These are phyloP conservation scores for Rhogogaster chlorosoma DNA, from an alignment of 2,888 invertebrate genomes.

Conservation along the genomic window DNA sequence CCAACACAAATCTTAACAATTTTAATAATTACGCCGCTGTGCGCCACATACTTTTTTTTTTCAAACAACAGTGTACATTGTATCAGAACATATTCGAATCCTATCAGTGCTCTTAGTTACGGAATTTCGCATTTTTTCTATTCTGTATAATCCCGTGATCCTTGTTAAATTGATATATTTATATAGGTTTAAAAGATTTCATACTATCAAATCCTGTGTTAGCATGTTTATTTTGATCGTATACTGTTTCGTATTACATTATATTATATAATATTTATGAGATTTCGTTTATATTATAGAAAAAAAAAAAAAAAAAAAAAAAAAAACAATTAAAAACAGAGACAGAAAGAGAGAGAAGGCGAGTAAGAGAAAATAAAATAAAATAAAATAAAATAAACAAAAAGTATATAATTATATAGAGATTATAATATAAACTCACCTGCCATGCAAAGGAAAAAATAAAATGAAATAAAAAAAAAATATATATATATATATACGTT, in stretches of 20 bases:
- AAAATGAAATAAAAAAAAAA: constrained; percentile 3
- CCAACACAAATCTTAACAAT: background rate
- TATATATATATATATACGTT: background rate
- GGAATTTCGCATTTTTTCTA: too few relatives aligned
- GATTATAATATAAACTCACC: constrained; percentile 42
- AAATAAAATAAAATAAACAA: background rate
- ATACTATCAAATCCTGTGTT: background rate
- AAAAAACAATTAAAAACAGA: background rate
- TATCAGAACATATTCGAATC: background rate
- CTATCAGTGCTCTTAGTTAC: too few relatives aligned
- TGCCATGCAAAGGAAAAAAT: constrained; percentile 52
- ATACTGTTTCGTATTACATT: background rate
- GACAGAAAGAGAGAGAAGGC: background rate
- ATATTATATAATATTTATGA: constrained; percentile 9
- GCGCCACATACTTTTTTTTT: background rate
- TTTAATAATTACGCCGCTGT: background rate
- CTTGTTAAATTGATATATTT: background rate
- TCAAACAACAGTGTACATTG: background rate
- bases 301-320: background rate
- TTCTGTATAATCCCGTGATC: background rate
- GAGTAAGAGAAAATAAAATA: background rate
- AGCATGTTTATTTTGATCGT: background rate
- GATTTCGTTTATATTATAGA: background rate
- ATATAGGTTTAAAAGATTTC: background rate
- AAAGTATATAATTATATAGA: background rate